A percentile compares a stretch with the other conserved stretches of the same genome.
phyloP scores from a whole-genome alignment of 2,113 vertebrate genomes.

The Gymnocephalus cernua region DNA sequence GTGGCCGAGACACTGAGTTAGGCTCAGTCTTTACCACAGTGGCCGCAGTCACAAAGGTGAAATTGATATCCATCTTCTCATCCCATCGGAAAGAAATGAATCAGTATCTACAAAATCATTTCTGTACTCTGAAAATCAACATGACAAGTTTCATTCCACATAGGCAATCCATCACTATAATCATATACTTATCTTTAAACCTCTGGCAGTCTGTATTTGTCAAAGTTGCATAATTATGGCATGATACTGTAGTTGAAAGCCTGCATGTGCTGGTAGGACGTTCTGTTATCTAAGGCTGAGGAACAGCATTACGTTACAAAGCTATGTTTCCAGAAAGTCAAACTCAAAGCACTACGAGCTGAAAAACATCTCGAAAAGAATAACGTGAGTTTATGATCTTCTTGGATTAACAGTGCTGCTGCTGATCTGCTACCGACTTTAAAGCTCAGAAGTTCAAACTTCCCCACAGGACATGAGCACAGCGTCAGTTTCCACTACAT shows the following conservation, averaged over 20 bases:
- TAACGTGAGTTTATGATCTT: neutral
- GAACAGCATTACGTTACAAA: neutral
- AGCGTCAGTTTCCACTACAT: slow-evolving; percentile 9
- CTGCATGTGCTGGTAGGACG: neutral
- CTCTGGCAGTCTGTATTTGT: neutral
- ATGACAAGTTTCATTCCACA: neutral
- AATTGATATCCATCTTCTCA: neutral
- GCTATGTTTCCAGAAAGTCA: neutral
- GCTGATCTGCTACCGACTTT: neutral
- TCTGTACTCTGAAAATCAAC: neutral
- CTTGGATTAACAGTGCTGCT: slow-evolving; percentile 14
- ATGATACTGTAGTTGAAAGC: neutral
- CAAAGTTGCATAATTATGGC: neutral
- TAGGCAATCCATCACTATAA: neutral
- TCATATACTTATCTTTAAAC: neutral
- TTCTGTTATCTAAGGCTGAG: neutral
- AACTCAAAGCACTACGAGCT: neutral
- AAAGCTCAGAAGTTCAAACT: slow-evolving; percentile 6
- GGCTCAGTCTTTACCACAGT: no score
- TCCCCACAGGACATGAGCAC: neutral
- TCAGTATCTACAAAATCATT: neutral
- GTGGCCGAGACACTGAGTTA: no score
- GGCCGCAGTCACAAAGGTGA: neutral
- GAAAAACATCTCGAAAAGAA: slow-evolving; percentile 13
- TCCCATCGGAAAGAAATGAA: neutral